Percentiles rank a stretch among this genome's conserved stretches.
Evolutionary conservation across 2,888 invertebrate species (phyloP).

Genomic region (Emmelina monodactyla): DNA sequence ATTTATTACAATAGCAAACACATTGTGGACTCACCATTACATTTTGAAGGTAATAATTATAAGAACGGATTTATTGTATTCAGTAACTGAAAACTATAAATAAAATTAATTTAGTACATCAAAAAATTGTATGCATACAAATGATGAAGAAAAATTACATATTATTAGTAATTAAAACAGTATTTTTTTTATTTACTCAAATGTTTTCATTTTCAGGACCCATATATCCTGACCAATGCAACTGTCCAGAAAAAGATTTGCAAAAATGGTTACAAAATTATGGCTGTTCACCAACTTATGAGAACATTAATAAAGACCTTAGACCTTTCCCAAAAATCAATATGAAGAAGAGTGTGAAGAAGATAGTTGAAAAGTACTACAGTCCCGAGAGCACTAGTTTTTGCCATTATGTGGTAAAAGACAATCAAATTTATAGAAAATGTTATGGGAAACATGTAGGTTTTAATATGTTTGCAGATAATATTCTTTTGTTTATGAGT

Average conservation of each 20-base stretch:
- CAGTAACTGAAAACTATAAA: too few relatives aligned
- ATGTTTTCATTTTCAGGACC: constrained; percentile 53
- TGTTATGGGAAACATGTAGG: constrained; percentile 96
- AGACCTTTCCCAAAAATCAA: constrained; percentile 72
- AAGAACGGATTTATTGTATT: too few relatives aligned
- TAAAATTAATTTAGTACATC: too few relatives aligned
- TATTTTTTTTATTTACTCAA: not conserved
- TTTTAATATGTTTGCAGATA: constrained; percentile 95
- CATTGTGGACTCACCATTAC: constrained; percentile 70
- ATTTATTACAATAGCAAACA: constrained; percentile 70
- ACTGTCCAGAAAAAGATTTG: constrained; percentile 75
- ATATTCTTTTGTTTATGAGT: constrained; percentile 79
- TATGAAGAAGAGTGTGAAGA: constrained; percentile 71
- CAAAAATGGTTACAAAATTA: constrained; percentile 72
- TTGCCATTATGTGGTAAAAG: constrained; percentile 87
- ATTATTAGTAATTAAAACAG: too few relatives aligned
- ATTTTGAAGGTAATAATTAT: not conserved
- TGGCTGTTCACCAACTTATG: constrained; percentile 69
- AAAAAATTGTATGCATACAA: too few relatives aligned
- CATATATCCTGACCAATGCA: constrained; percentile 82
- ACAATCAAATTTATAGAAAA: constrained; percentile 83
- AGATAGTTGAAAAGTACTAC: constrained; percentile 75
- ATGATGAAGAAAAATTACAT: too few relatives aligned
- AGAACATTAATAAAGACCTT: constrained; percentile 78
- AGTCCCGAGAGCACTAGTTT: constrained; percentile 83